phyloP scores from a whole-genome alignment of 2,113 vertebrate genomes.

The Vireo altiloquus region DNA sequence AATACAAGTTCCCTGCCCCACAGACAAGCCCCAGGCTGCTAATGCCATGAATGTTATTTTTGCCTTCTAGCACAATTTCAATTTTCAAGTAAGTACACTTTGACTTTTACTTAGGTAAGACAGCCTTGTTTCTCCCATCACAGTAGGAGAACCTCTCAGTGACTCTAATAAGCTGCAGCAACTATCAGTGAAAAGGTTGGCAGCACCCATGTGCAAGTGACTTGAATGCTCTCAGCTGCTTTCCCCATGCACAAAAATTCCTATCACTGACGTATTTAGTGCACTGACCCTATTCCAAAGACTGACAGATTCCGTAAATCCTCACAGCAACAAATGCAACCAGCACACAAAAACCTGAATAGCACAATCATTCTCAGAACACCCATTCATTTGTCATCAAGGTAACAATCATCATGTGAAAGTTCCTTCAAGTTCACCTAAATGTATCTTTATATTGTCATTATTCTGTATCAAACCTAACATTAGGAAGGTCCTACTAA shows the following conservation, averaged over 20 bases:
- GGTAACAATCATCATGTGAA: neutral
- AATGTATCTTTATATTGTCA: neutral
- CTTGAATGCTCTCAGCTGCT: neutral
- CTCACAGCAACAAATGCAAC: neutral
- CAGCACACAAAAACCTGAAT: neutral
- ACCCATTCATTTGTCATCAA: neutral
- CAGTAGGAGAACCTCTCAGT: neutral
- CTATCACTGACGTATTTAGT: neutral
- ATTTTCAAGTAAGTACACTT: neutral
- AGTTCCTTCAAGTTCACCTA: neutral
- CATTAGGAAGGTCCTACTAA: neutral
- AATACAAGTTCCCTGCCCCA: neutral
- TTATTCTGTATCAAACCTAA: neutral
- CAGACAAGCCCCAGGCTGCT: neutral
- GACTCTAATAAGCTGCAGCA: neutral
- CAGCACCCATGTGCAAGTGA: neutral
- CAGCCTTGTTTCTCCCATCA: conserved; percentile 5
- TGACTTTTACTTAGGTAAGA: neutral
- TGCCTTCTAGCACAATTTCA: neutral
- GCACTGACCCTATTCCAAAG: neutral
- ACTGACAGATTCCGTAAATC: neutral
- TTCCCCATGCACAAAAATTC: neutral
- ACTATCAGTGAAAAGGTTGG: neutral
- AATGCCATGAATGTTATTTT: neutral
- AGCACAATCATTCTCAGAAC: neutral